Base-by-base conservation (phyloP, 2,888 invertebrate species). In the Neuroscelio doddi region DNA sequence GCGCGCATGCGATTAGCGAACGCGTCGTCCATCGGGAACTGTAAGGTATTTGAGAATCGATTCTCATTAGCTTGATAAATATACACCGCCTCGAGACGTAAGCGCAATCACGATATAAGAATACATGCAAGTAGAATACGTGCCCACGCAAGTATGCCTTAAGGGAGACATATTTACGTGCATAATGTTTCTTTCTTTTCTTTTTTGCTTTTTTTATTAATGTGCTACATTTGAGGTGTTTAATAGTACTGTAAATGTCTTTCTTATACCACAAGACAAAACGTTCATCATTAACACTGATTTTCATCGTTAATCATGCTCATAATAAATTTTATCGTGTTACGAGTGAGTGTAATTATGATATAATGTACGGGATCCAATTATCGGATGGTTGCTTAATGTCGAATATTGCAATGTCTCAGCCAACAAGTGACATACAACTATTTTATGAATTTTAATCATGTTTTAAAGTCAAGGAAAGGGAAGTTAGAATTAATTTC, bases 31-130 rank as follows among this genome's bases (percentile, higher is more conserved):
- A 46, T 30, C 32, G 30, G 15, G 15, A 34, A 12, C 9, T 34
- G 32, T 14, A n/a, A 29, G 29, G 15, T 29, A 21, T 21, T 44
- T 12, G 53, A 55, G 53, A 38, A 39, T 55, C 46, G 38, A 39
- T 46, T 46, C 53, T 55, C 53, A 55, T 55, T 55, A 55, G 39
- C 34, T 29, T 38, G 53, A 46, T 47, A 49, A 56, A 56, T 34
- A 16, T 34, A 34, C 34, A 47, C 26, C 32, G 49, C 27, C 41
- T 47, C 30, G 49, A 34, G 46, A 47, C 2, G 38, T 17, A 17
- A 17, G 12, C 34, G 24, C 49, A 39, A 46, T 55, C 53, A 21
- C 42, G 61, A 15, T 30, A n/a, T 44, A 30, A 42, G 47, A 61
- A 39, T 47, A 44, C 29, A 44, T 45, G 46, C 46, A 55, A 55